Percentiles rank a stretch among this genome's conserved stretches.
Evolutionary conservation across 2,888 invertebrate species (phyloP).

Genomic region (Tetropium fuscum): DNA sequence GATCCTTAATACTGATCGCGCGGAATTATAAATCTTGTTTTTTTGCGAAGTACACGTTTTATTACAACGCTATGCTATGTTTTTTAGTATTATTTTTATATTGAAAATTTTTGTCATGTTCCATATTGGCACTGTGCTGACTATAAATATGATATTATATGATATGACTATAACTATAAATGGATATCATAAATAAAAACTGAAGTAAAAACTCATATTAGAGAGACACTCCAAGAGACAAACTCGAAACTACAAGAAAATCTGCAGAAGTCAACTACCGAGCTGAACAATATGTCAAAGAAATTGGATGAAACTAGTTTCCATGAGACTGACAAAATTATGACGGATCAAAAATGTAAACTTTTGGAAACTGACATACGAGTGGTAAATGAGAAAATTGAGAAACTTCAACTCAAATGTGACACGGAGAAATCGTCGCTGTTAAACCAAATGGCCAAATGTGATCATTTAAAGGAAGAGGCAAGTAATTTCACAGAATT

Average conservation of each 20-base stretch:
- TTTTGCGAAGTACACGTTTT: too few species aligned
- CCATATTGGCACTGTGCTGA: too few species aligned
- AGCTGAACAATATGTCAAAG: conserved; percentile 43
- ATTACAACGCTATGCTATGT: too few species aligned
- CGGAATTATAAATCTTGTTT: too few species aligned
- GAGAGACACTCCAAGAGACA: conserved; percentile 45
- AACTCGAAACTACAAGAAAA: conserved; percentile 49
- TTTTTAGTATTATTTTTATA: too few species aligned
- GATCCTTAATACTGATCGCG: too few species aligned
- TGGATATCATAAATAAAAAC: too few species aligned
- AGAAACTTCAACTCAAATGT: conserved; percentile 15
- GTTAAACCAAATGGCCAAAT: conserved; percentile 27
- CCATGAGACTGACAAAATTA: conserved; percentile 17
- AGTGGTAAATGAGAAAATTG: conserved; percentile 31
- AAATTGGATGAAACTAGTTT: conserved; percentile 39
- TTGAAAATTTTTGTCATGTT: too few species aligned
- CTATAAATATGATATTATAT: too few species aligned
- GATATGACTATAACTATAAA: too few species aligned
- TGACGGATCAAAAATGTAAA: conserved; percentile 39
- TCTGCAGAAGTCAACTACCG: conserved; percentile 42
- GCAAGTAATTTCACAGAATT: conserved; percentile 6
- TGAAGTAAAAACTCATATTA: too few species aligned
- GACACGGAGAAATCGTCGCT: conserved; percentile 30
- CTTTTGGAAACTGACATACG: conserved; percentile 42
- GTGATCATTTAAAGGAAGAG: conserved; percentile 34